Conservation (phyloP, 2,797 vertebrate species). For the Novumbra hubbsi region DNA sequence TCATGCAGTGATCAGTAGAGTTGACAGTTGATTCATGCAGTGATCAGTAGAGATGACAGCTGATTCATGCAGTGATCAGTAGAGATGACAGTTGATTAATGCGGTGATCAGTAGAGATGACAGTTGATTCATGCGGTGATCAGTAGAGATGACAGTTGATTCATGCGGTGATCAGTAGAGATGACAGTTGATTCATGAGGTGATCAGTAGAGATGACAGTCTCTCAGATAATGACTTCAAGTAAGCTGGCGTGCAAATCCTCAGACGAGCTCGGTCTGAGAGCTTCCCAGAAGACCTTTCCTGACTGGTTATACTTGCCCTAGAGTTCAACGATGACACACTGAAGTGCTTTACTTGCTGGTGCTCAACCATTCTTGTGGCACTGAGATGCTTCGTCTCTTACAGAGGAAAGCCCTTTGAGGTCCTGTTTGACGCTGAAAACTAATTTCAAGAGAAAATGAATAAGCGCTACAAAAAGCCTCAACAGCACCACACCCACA, state of each 20-base stretch:
- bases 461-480: background rate
- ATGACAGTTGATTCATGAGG: background rate
- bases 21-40: background rate
- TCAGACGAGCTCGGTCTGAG: background rate
- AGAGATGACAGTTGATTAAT: background rate
- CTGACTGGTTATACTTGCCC: conserved; percentile 4
- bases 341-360: background rate
- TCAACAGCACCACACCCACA: background rate
- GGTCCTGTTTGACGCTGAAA: background rate
- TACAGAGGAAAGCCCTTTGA: background rate
- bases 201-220: background rate
- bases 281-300: conserved; percentile 10
- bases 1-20: background rate
- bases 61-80: conserved; percentile 1
- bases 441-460: background rate
- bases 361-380: background rate
- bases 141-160: background rate
- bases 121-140: background rate
- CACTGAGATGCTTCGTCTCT: background rate
- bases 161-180: background rate
- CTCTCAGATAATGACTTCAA: background rate
- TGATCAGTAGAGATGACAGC: background rate
- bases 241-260: background rate
- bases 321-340: conserved; percentile 15
- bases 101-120: background rate